Base-by-base conservation (phyloP, 1,140 invertebrate species). In the Adoxophyes honmai region DNA sequence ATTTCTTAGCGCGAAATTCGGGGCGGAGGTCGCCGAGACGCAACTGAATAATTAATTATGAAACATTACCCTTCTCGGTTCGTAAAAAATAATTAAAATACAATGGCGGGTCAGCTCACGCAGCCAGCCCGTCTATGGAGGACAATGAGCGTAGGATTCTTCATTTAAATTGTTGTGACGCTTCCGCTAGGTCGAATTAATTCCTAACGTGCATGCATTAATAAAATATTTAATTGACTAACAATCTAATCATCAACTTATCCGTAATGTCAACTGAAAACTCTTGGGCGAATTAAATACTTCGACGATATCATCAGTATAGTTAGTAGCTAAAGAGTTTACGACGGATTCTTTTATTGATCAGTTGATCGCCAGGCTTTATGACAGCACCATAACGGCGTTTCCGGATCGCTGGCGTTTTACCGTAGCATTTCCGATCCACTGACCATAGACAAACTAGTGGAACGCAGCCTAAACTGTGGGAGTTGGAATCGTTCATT, bases 381-480 rank as follows among this genome's bases (percentile, higher is more conserved):
- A 34, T n/a, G 51, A 11, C 8, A 28, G 21, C 21, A 6, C 21
- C 21, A 28, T 52, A 52, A 35, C 51, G 51, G 51, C 33, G 51
- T 16, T 52, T 52, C 51, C 51, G 51, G 60, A 60, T 62, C 55
- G 61, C 52, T 57, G 54, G 59, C 34, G 65, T 55, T 73, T 68
- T 66, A 73, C 69, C 59, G 73, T 70, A 60, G 39, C 61, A 59
- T 78, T 74, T 79, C 71, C 73, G 73, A 71, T 65, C 58, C 73
- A 68, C 56, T 78, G 68, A 62, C 55, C 69, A 35, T 11, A 35
- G 51, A 52, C 34, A 52, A 52, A 52, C 33, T 34, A 18, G 51
- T 16, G 14, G 33, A 52, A 6, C 34, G 34, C n/a, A n/a, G n/a
- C 33, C 9, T 28, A 52, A 52, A 33, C 21, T 33, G 42, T 28